Percentiles rank a stretch among this genome's conserved stretches.
Conservation (phyloP, 2,888 invertebrate genomes). For the Tipula helvola region DNA sequence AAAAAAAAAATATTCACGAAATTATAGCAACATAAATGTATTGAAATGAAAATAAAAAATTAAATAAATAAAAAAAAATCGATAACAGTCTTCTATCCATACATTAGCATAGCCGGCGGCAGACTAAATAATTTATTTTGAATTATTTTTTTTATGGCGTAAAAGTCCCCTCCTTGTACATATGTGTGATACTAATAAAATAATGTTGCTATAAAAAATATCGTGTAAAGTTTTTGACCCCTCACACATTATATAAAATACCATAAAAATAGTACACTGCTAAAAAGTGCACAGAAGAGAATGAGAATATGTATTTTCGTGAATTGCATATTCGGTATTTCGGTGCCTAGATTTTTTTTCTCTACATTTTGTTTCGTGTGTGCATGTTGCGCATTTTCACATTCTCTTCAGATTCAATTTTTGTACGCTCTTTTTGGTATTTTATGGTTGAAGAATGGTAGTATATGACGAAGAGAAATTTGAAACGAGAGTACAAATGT, state of each 20-base stretch:
- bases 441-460: not conserved
- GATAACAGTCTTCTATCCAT: not conserved
- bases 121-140: not conserved
- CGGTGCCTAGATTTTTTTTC: not conserved
- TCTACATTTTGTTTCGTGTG: not conserved
- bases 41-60: not conserved
- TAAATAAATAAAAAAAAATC: not conserved
- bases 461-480: too few species aligned
- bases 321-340: not conserved
- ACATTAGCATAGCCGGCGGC: conserved; percentile 8
- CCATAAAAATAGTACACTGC: not conserved
- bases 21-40: not conserved
- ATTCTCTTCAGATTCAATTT: not conserved
- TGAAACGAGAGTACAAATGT: too few species aligned
- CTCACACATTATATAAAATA: not conserved
- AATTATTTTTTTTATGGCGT: not conserved
- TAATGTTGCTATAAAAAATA: not conserved
- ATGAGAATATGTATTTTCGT: not conserved
- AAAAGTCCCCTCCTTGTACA: not conserved
- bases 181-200: not conserved
- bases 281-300: not conserved
- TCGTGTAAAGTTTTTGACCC: not conserved
- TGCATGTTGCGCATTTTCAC: not conserved
- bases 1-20: not conserved
- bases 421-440: not conserved